phyloP scores from a whole-genome alignment of 2,113 vertebrate species.

The Arothron firmamentum region DNA sequence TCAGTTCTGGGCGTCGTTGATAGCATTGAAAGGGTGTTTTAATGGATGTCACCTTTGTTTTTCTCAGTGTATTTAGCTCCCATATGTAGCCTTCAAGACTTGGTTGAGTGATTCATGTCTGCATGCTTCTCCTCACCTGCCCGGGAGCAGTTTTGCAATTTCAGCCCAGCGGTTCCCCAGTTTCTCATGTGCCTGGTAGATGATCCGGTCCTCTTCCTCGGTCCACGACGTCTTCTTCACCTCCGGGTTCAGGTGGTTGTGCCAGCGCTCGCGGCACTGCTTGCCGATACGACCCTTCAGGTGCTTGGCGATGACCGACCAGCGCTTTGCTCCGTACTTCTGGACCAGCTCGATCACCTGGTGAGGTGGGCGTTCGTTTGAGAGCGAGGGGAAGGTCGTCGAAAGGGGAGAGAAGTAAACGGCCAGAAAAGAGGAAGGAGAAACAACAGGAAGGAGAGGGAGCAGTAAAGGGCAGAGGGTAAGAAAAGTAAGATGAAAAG shows the following conservation, averaged over 20 bases:
- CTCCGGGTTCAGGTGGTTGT: slow-evolving; percentile 99
- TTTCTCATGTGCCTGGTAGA: slow-evolving; percentile 98
- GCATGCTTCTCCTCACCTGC: slow-evolving; percentile 78
- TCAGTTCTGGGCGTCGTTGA: slow-evolving; percentile 82
- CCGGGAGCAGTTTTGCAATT: slow-evolving; percentile 97
- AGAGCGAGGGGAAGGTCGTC: slow-evolving; percentile 29
- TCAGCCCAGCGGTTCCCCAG: slow-evolving; percentile 99
- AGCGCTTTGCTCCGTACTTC: slow-evolving; percentile 98
- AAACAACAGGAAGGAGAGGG: slow-evolving; percentile 55
- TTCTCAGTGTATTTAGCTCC: not conserved
- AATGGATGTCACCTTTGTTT: too few relatives aligned
- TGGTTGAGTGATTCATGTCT: slow-evolving; percentile 37
- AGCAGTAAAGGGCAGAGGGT: slow-evolving; percentile 38
- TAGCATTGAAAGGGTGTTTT: not conserved
- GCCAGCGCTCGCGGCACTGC: slow-evolving; percentile 98
- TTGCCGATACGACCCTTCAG: slow-evolving; percentile 98
- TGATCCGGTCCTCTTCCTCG: slow-evolving; percentile 98
- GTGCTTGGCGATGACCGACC: slow-evolving; percentile 99
- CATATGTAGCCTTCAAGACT: slow-evolving; percentile 21
- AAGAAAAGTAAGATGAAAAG: slow-evolving; percentile 5
- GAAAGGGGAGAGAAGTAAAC: slow-evolving; percentile 41
- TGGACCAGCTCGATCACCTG: slow-evolving; percentile 99
- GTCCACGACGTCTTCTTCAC: slow-evolving; percentile 99
- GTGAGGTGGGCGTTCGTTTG: slow-evolving; percentile 33
- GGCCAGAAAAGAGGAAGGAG: slow-evolving; percentile 50